These are phyloP conservation scores for Lateolabrax maculatus DNA, from an alignment of 2,797 vertebrate species.

Conservation along the genomic window DNA sequence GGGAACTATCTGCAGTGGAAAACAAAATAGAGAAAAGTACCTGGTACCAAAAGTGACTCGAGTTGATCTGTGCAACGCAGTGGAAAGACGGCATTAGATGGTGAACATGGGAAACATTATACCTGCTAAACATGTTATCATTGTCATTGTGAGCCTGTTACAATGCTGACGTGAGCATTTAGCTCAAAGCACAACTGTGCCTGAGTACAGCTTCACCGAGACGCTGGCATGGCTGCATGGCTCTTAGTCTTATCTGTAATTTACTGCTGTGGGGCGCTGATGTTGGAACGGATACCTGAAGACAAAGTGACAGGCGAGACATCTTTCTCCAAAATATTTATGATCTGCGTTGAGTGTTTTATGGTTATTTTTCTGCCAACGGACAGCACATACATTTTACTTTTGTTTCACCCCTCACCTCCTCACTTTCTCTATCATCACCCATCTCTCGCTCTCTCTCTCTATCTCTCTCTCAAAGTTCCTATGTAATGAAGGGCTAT, in stretches of 20 bases:
- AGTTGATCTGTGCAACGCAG: too few species aligned
- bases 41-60: too few species aligned
- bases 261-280: background rate
- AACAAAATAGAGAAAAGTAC: too few species aligned
- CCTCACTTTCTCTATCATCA: background rate
- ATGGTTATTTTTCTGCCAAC: background rate
- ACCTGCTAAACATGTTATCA: background rate
- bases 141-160: background rate
- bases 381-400: background rate
- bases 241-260: background rate
- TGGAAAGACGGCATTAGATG: too few species aligned
- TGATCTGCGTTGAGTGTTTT: background rate
- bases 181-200: background rate
- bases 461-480: background rate
- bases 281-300: background rate
- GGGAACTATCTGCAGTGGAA: too few species aligned
- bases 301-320: background rate
- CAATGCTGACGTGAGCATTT: background rate
- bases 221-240: background rate
- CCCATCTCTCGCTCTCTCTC: background rate
- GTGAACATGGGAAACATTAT: background rate
- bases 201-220: background rate
- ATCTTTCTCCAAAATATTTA: background rate
- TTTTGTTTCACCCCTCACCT: background rate
- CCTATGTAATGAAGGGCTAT: background rate